These are phyloP conservation scores for Numenius arquata DNA, from an alignment of 2,113 vertebrate genomes.

Conservation along the genomic window DNA sequence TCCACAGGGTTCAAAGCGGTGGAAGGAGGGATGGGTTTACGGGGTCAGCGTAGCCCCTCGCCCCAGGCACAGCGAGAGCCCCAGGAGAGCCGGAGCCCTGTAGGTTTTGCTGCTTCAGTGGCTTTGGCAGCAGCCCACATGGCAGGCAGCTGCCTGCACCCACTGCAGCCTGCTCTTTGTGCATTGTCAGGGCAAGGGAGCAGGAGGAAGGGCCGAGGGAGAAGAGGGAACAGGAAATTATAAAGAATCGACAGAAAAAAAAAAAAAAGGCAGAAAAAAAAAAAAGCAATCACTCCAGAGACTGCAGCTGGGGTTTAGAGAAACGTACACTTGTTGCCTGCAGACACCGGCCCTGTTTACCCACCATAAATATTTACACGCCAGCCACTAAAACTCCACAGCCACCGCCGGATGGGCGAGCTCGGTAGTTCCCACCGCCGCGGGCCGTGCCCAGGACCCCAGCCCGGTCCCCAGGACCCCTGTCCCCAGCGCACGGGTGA, in stretches of 20 bases:
- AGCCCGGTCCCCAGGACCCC: background rate
- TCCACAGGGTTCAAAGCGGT: background rate
- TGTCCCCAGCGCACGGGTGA: rapidly evolving
- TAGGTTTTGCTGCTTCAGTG: constrained; percentile 48
- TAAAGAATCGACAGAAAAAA: background rate
- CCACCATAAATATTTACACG: background rate
- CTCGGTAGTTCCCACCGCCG: background rate
- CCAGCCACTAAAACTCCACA: background rate
- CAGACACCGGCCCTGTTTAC: background rate
- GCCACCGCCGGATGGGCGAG: rapidly evolving
- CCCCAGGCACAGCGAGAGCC: background rate
- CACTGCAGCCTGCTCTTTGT: constrained; percentile 51
- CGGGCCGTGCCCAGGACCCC: background rate
- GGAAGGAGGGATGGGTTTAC: background rate
- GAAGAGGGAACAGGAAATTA: constrained; percentile 3
- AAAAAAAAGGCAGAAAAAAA: background rate
- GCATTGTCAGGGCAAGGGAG: constrained; percentile 42
- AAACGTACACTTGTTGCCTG: constrained; percentile 35
- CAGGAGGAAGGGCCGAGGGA: constrained; percentile 5
- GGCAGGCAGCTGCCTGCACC: constrained; percentile 55
- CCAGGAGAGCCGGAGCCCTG: background rate
- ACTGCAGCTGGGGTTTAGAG: background rate
- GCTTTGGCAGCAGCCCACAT: constrained; percentile 49
- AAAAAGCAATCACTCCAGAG: background rate
- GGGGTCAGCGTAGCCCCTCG: background rate